phyloP scores from a whole-genome alignment of 2,113 vertebrate genomes.

The Dascyllus trimaculatus region DNA sequence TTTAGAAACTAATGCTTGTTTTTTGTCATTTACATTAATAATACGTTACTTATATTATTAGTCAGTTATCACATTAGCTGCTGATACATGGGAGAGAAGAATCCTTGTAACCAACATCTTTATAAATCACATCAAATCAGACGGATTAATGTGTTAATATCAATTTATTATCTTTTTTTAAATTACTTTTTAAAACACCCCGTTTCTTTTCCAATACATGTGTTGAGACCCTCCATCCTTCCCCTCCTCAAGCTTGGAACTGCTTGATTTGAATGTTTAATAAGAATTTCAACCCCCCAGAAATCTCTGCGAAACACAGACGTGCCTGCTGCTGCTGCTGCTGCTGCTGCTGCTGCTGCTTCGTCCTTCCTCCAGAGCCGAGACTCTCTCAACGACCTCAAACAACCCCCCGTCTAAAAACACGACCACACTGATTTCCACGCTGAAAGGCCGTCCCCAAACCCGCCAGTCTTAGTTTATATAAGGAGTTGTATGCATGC shows the following conservation, averaged over 20 bases:
- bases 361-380: slow-evolving; percentile 18
- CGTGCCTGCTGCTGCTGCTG: slow-evolving; percentile 1
- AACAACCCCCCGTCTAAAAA: slow-evolving; percentile 53
- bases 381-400: slow-evolving; percentile 18
- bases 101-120: too few relatives aligned
- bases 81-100: too few relatives aligned
- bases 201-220: slow-evolving; percentile 71
- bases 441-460: slow-evolving; percentile 55
- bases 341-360: slow-evolving; percentile 15
- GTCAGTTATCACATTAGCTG: too few relatives aligned
- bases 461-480: slow-evolving; percentile 70
- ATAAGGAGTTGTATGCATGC: slow-evolving; percentile 84
- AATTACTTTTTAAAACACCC: slow-evolving; percentile 79
- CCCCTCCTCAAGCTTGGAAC: slow-evolving; percentile 64
- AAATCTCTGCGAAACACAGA: slow-evolving; percentile 52
- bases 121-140: slow-evolving; percentile 42
- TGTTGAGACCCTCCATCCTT: slow-evolving; percentile 54
- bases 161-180: slow-evolving; percentile 84
- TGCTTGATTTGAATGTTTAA: slow-evolving; percentile 71
- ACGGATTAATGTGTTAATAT: slow-evolving; percentile 80
- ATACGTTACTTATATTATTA: too few relatives aligned
- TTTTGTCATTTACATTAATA: too few relatives aligned
- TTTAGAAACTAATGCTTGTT: too few relatives aligned
- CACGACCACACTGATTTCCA: slow-evolving; percentile 57
- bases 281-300: slow-evolving; percentile 44